Conservation (phyloP, 2,113 vertebrate species). For the Pygoscelis adeliae region DNA sequence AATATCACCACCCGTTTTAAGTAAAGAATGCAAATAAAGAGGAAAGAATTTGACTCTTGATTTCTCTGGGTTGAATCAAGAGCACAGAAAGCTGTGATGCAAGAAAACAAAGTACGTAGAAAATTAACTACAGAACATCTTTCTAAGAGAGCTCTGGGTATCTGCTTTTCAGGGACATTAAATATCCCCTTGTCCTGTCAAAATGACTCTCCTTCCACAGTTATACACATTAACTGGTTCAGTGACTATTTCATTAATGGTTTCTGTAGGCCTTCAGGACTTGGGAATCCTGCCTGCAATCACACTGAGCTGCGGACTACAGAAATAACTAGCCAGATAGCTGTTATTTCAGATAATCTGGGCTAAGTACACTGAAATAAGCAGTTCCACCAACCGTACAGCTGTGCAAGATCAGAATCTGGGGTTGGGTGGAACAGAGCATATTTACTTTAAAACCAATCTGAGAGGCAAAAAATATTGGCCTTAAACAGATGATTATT, state of each 20-base stretch:
- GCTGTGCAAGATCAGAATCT: not conserved
- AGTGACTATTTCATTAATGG: not conserved
- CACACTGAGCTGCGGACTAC: not conserved
- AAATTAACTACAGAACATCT: not conserved
- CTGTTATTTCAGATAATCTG: not conserved
- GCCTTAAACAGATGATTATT: not conserved
- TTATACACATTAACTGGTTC: not conserved
- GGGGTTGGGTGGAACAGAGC: not conserved
- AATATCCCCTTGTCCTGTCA: not conserved
- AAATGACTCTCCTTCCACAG: not conserved
- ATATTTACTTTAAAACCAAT: not conserved
- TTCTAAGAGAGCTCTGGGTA: not conserved
- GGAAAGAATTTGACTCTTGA: not conserved
- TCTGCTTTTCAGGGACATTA: not conserved
- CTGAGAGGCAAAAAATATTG: not conserved
- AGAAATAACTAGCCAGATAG: not conserved
- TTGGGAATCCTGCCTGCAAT: not conserved
- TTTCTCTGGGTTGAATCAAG: not conserved
- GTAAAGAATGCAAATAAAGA: not conserved
- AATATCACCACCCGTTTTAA: not conserved
- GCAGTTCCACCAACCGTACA: not conserved
- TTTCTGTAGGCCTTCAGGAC: not conserved
- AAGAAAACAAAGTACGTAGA: rapidly evolving
- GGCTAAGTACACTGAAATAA: not conserved
- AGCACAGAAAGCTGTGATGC: not conserved